These are phyloP conservation scores for Callorhinus ursinus DNA, from an alignment of 2,113 vertebrate genomes.

Conservation along the genomic window DNA sequence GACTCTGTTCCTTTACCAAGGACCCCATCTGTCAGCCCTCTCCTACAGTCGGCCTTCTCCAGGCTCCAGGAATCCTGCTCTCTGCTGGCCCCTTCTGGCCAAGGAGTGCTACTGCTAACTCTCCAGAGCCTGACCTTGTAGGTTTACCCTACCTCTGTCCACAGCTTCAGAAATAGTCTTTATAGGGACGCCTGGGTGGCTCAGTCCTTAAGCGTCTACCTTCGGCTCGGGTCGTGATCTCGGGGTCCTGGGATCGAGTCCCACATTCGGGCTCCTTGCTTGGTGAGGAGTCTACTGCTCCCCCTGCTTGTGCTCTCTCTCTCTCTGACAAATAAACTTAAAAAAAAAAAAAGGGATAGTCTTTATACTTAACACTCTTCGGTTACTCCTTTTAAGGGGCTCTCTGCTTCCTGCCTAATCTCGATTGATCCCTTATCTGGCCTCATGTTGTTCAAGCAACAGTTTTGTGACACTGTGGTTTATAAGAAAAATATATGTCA, in stretches of 20 bases:
- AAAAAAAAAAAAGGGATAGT: not conserved
- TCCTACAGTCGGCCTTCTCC: not conserved
- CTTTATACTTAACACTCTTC: not conserved
- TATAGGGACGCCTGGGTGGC: not conserved
- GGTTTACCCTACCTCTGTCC: not conserved
- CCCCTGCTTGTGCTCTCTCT: no score
- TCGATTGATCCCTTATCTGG: not conserved
- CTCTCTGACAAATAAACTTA: no score
- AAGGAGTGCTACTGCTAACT: not conserved
- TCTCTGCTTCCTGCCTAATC: not conserved
- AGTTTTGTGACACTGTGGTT: not conserved
- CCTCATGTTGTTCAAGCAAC: not conserved
- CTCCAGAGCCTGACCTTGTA: not conserved
- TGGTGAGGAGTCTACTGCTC: no score
- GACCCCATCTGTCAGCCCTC: not conserved
- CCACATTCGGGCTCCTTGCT: no score
- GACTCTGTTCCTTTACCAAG: not conserved
- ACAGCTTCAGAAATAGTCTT: not conserved
- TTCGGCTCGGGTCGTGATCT: no score
- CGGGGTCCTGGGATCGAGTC: no score
- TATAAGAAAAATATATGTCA: not conserved
- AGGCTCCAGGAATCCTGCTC: not conserved
- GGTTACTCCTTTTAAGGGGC: not conserved
- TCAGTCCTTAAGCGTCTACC: no score
- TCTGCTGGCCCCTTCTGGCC: conserved; percentile 28